Evolutionary conservation across 2,113 vertebrate species (phyloP).

Genomic region (Bucco capensis): DNA sequence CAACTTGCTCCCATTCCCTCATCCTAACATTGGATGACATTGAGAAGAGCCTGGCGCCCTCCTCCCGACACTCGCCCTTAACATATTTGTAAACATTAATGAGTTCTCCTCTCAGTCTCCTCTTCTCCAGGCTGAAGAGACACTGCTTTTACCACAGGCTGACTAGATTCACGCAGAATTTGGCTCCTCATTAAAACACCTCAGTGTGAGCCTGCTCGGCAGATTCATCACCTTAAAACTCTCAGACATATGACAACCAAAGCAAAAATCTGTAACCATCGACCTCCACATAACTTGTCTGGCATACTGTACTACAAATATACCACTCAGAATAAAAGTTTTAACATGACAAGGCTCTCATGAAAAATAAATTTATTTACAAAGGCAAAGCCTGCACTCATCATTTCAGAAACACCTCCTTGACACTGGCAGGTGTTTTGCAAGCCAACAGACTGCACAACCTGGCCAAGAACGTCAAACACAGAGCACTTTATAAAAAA

Average conservation of each 20-base stretch:
- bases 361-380: neutral
- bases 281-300: neutral
- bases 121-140: no score
- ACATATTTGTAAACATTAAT: no score
- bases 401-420: conserved; percentile 30
- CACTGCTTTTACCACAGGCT: neutral
- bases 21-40: no score
- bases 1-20: no score
- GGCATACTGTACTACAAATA: neutral
- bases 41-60: no score
- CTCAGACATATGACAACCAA: neutral
- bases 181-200: neutral
- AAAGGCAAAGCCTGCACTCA: neutral
- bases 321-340: neutral
- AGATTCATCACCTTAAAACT: neutral
- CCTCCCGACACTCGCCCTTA: no score
- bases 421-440: neutral
- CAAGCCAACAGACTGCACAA: neutral
- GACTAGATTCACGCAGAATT: neutral
- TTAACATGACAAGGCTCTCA: neutral
- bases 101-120: no score
- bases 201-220: neutral
- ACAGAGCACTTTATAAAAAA: neutral
- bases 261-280: neutral
- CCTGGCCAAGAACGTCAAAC: neutral